Conservation (phyloP, 1,140 invertebrate genomes). For the Polyergus mexicanus region DNA sequence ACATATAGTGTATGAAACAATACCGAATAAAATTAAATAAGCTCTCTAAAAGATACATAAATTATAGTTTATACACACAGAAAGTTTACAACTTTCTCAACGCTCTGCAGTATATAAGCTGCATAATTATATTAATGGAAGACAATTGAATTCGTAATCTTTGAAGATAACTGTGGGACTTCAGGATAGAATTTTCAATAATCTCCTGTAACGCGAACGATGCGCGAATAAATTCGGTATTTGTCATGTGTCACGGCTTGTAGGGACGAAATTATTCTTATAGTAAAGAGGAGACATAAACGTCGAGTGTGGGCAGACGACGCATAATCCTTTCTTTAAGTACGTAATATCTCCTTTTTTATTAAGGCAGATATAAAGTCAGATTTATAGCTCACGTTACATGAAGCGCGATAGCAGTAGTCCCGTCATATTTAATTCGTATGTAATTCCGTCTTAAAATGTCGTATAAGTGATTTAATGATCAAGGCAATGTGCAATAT, state of each 20-base stretch:
- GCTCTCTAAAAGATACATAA: neutral
- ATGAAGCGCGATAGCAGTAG: constrained; percentile 35
- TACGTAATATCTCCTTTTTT: constrained; percentile 44
- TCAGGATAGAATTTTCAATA: constrained; percentile 43
- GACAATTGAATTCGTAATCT: constrained; percentile 19
- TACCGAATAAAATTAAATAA: constrained; percentile 1
- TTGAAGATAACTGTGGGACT: constrained; percentile 10
- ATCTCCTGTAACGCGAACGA: neutral
- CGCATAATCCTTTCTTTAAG: constrained; percentile 58
- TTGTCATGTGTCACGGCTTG: constrained; percentile 32
- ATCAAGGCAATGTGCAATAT: constrained; percentile 17
- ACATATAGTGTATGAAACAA: neutral
- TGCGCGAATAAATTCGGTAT: constrained; percentile 32
- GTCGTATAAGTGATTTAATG: constrained; percentile 48
- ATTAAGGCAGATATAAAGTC: constrained; percentile 57
- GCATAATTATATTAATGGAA: neutral
- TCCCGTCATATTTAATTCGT: constrained; percentile 33
- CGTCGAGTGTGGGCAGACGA: neutral
- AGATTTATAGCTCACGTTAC: constrained; percentile 40
- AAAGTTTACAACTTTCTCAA: neutral
- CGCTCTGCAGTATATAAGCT: neutral
- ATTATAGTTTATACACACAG: neutral
- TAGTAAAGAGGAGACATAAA: constrained; percentile 43
- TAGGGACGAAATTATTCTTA: constrained; percentile 16
- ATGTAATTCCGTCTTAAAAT: constrained; percentile 43